These are phyloP conservation scores for Orchesella cincta DNA, from an alignment of 1,140 invertebrate genomes.

Conservation along the genomic window DNA sequence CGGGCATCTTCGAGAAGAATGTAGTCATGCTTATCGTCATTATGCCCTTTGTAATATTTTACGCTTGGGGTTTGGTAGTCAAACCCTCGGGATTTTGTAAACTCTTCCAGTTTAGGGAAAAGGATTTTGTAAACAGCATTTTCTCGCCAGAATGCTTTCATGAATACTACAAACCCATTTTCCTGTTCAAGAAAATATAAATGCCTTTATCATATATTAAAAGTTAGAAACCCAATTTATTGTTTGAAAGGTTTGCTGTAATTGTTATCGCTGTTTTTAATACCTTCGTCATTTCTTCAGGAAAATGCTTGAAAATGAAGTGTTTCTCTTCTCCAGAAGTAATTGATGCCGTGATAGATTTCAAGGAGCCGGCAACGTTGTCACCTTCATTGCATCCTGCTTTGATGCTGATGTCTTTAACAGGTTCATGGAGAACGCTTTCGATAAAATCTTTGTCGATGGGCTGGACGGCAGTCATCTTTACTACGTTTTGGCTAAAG, in stretches of 20 bases:
- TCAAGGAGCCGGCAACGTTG: slow-evolving; percentile 23
- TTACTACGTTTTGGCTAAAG: no score
- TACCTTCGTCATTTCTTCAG: not conserved
- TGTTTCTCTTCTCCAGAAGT: not conserved
- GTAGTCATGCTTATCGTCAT: slow-evolving; percentile 43
- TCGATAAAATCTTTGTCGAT: slow-evolving; percentile 9
- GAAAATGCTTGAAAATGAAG: not conserved
- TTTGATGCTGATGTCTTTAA: not conserved
- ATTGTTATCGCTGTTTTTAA: not conserved
- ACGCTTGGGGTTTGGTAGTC: slow-evolving; percentile 27
- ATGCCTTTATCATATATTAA: no score
- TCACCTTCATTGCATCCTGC: slow-evolving; percentile 12
- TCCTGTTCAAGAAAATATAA: no score
- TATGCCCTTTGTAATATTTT: slow-evolving; percentile 35
- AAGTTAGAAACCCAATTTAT: no score
- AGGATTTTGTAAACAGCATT: slow-evolving; percentile 15
- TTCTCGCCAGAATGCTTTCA: slow-evolving; percentile 22
- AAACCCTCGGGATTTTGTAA: not conserved
- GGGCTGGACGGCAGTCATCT: not conserved
- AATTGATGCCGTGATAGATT: not conserved
- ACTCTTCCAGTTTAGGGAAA: not conserved
- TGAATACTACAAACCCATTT: slow-evolving; percentile 16
- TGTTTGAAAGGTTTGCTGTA: no score
- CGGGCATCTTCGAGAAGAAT: slow-evolving; percentile 44
- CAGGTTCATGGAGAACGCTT: not conserved